These are phyloP conservation scores for Pardosa pseudoannulata DNA, from an alignment of 2,888 invertebrate species.

Conservation along the genomic window DNA sequence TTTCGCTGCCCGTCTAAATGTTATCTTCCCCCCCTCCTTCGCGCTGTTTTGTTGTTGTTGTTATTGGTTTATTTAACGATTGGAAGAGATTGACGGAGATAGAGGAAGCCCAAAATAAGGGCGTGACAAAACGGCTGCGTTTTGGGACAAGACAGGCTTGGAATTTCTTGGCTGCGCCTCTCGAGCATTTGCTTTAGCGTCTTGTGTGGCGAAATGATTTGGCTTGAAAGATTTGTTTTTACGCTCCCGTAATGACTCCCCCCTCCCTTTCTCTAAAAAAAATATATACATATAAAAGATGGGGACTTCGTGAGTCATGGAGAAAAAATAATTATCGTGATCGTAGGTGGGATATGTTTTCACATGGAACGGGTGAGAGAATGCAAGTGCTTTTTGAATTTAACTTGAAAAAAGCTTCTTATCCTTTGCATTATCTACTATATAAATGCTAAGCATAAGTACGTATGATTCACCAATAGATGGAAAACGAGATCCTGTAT, in stretches of 20 bases:
- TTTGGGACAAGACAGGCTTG: background rate
- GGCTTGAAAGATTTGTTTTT: background rate
- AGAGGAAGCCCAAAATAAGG: background rate
- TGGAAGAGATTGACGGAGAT: slow-evolving; percentile 3
- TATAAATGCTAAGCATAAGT: no score
- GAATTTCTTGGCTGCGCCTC: background rate
- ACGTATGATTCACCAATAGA: no score
- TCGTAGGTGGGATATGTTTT: no score
- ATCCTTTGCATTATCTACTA: no score
- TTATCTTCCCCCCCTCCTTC: background rate
- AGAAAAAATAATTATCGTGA: no score
- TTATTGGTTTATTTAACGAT: slow-evolving; percentile 11
- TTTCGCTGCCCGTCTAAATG: background rate
- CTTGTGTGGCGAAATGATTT: slow-evolving; percentile 7
- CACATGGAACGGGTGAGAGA: no score
- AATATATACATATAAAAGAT: no score
- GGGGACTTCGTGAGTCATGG: no score
- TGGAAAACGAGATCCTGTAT: no score
- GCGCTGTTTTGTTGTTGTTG: background rate
- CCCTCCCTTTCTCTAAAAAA: no score
- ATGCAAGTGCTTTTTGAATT: no score
- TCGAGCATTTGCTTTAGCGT: background rate
- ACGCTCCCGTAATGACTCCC: background rate
- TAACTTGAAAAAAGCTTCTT: no score
- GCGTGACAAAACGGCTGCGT: slow-evolving; percentile 2